Conservation (phyloP, 2,113 vertebrate species). For the Syngnathus typhle region DNA sequence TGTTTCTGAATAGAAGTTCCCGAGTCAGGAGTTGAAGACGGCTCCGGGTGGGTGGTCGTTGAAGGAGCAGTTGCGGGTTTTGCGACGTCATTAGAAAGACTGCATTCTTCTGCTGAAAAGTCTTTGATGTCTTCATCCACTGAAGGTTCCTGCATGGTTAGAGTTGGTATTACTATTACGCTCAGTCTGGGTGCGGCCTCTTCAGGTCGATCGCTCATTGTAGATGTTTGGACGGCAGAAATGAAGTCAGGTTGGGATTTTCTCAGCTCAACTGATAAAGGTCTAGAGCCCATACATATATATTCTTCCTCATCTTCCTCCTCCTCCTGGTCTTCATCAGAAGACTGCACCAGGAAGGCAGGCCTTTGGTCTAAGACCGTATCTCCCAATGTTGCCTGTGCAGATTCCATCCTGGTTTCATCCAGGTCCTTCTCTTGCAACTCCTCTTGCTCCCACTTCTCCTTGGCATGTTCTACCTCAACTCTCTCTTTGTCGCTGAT, state of each 20-base stretch:
- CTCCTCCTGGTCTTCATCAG: constrained; percentile 67
- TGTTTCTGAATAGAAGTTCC: constrained; percentile 15
- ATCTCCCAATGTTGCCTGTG: constrained; percentile 21
- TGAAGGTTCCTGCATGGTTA: constrained; percentile 58
- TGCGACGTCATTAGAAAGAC: constrained; percentile 23
- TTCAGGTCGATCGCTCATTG: constrained; percentile 33
- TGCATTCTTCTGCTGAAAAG: constrained; percentile 27
- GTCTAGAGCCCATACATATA: constrained; percentile 64
- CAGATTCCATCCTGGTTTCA: constrained; percentile 37
- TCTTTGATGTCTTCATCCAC: constrained; percentile 54
- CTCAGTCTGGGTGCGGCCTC: constrained; percentile 22
- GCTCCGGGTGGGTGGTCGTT: constrained; percentile 30
- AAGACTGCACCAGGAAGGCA: constrained; percentile 61
- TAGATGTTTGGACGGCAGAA: constrained; percentile 32
- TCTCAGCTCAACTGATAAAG: constrained; percentile 55
- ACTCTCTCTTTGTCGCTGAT: constrained; percentile 31
- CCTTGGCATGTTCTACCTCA: constrained; percentile 41
- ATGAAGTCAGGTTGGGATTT: constrained; percentile 43
- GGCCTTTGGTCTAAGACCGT: constrained; percentile 35
- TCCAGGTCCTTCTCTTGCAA: constrained; percentile 59
- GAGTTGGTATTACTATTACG: constrained; percentile 41
- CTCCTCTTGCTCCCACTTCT: constrained; percentile 64
- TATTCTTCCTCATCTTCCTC: constrained; percentile 53
- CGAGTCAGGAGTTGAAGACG: constrained; percentile 18
- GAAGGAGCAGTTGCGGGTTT: constrained; percentile 34